Evolutionary conservation across 2,797 vertebrate species (phyloP).

Genomic region (Acanthiza pusilla): DNA sequence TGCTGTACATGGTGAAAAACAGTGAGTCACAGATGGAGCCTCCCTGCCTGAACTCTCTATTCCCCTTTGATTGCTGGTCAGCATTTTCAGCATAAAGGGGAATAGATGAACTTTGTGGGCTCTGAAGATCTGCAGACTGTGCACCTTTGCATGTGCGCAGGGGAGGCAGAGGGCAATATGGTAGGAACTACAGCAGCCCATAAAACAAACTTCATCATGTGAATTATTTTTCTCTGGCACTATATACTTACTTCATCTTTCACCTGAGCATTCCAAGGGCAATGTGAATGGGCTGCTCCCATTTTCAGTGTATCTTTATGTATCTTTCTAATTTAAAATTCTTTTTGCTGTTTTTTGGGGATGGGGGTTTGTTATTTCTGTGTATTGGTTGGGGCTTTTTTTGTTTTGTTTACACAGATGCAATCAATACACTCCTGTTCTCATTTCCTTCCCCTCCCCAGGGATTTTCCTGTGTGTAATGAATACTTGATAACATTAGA

Average conservation of each 20-base stretch:
- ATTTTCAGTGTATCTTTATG: not conserved
- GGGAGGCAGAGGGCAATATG: not conserved
- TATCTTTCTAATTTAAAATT: not conserved
- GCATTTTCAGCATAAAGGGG: slow-evolving; percentile 13
- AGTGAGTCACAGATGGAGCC: not conserved
- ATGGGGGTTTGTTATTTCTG: not conserved
- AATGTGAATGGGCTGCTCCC: not conserved
- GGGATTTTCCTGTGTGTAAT: not conserved
- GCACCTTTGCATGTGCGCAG: not conserved
- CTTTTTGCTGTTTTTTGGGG: not conserved
- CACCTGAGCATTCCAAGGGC: not conserved
- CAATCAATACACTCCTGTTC: not conserved
- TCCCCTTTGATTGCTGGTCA: slow-evolving; percentile 37
- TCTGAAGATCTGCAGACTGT: not conserved
- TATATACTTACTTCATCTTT: not conserved
- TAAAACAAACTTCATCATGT: not conserved
- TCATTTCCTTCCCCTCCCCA: not conserved
- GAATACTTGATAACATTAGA: not conserved
- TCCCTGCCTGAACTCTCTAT: slow-evolving; percentile 22
- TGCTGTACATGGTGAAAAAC: not conserved
- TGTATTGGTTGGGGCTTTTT: not conserved
- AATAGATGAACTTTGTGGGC: not conserved
- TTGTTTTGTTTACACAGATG: not conserved
- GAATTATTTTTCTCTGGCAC: not conserved
- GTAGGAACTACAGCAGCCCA: not conserved